Evolutionary conservation across 92 coral and sea anemone genomes (phyloP), one percentile per base, ranked within the genome.

Genomic region (Plumapathes pennacea): DNA sequence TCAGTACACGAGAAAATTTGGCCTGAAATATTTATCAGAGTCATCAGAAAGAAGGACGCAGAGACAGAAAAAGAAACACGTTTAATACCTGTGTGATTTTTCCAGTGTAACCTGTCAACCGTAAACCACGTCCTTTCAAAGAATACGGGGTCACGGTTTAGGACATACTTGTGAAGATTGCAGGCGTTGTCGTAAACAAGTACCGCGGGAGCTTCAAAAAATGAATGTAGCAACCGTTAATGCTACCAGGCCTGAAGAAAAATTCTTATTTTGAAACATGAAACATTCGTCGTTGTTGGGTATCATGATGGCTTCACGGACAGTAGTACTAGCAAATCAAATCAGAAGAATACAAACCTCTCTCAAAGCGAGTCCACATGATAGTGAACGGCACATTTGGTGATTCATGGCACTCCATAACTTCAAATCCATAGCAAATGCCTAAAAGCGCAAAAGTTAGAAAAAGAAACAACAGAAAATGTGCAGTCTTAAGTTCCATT

Each of bases 161-260:
- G 59, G 43, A 48, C 73, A 23, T 81, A 74, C 7, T 42, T 39
- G 47, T 81, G 82, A 45, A 81, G 32, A 33, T 81, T 60, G 49
- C 88, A 81, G 2, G 82, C 82, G 55, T 81, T 81, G 66, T 73
- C 82, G 41, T 81, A 73, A 3, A 81, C 57, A 53, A 81, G 51
- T 6, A 62, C 17, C 0, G 33, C 26, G 10, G 82, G 82, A 22
- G 77, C 80, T 81, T 52, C 42, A 68, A 36, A 18, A 1, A 62
- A 14, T n/a, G 21, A 5, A 54, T 15, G 1, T 30, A 34, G n/a
- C 40, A 34, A 34, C 40, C n/a, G n/a, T n/a, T n/a, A n/a, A n/a
- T n/a, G n/a, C n/a, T n/a, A n/a, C n/a, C n/a, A n/a, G n/a, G n/a
- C n/a, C n/a, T n/a, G n/a, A n/a, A n/a, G n/a, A n/a, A n/a, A n/a